A percentile compares a stretch with the other conserved stretches of the same genome.
Evolutionary conservation across 1,140 invertebrate species (phyloP).

Genomic region (Eciton burchellii): DNA sequence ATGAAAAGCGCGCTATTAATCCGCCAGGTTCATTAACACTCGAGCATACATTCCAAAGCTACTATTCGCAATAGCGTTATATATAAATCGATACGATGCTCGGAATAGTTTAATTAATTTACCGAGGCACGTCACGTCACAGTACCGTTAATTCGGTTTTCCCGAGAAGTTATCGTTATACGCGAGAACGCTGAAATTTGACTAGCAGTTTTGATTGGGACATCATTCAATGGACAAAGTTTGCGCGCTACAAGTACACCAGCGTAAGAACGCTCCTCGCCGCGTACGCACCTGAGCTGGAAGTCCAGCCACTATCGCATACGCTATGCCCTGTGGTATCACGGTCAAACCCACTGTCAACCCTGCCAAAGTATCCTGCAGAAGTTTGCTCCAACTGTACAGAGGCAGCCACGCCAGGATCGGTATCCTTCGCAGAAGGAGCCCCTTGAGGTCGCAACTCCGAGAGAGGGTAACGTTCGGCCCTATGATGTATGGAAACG

Average conservation of each 20-base stretch:
- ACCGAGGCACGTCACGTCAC: neutral
- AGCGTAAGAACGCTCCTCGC: constrained; percentile 6
- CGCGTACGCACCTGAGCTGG: constrained; percentile 85
- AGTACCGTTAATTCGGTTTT: neutral
- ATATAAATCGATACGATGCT: neutral
- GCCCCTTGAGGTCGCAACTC: constrained; percentile 71
- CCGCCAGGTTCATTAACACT: neutral
- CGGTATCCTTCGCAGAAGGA: constrained; percentile 82
- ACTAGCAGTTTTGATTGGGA: constrained; percentile 1
- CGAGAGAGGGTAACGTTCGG: constrained; percentile 29
- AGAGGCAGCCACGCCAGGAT: constrained; percentile 86
- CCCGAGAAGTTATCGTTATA: neutral
- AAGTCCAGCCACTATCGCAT: constrained; percentile 88
- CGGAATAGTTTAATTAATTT: neutral
- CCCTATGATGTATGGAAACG: constrained; percentile 45
- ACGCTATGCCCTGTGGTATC: constrained; percentile 90
- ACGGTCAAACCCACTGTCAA: constrained; percentile 89
- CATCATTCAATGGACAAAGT: neutral
- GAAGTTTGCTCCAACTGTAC: constrained; percentile 84
- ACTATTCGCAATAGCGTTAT: neutral
- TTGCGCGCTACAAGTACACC: neutral
- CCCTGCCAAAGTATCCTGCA: constrained; percentile 87
- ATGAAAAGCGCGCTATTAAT: neutral
- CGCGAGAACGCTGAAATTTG: neutral
- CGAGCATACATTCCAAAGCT: neutral